Conservation (phyloP, 2,113 vertebrate species). For the Pelvicachromis taeniatus region DNA sequence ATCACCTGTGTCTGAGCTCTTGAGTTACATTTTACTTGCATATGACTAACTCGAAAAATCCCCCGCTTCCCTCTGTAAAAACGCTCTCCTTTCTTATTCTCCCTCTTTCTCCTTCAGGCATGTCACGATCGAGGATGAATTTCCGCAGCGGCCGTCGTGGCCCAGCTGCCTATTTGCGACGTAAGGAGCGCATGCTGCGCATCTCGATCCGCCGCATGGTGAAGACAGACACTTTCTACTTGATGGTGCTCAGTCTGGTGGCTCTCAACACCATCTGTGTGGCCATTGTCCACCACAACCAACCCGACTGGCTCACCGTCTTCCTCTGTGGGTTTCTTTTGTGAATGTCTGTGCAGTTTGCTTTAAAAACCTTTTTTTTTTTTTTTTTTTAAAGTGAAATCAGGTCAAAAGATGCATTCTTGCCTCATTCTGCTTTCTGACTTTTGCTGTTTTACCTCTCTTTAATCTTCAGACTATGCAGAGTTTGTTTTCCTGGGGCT, state of each 20-base stretch:
- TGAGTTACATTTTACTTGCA: neutral
- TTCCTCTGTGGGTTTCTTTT: constrained; percentile 87
- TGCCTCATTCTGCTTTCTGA: neutral
- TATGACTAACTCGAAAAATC: neutral
- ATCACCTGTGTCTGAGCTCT: neutral
- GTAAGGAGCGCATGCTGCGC: constrained; percentile 92
- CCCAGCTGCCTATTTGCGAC: constrained; percentile 89
- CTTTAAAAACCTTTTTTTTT: neutral
- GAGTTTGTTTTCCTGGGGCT: constrained; percentile 98
- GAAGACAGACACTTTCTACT: constrained; percentile 96
- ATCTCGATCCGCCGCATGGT: constrained; percentile 98
- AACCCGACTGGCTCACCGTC: constrained; percentile 93
- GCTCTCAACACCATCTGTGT: constrained; percentile 97
- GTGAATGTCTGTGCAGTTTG: neutral
- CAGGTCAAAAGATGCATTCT: neutral
- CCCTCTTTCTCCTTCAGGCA: constrained; percentile 68
- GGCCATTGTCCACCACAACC: constrained; percentile 97
- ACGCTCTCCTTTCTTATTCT: neutral
- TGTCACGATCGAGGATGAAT: constrained; percentile 87
- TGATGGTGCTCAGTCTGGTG: constrained; percentile 93
- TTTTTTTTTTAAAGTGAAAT: neutral
- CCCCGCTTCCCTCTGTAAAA: neutral
- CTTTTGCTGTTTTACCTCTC: neutral
- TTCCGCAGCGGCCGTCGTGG: constrained; percentile 88
- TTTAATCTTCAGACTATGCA: constrained; percentile 86